Conservation (phyloP, 2,797 vertebrate species). For the Podarcis siculus region DNA sequence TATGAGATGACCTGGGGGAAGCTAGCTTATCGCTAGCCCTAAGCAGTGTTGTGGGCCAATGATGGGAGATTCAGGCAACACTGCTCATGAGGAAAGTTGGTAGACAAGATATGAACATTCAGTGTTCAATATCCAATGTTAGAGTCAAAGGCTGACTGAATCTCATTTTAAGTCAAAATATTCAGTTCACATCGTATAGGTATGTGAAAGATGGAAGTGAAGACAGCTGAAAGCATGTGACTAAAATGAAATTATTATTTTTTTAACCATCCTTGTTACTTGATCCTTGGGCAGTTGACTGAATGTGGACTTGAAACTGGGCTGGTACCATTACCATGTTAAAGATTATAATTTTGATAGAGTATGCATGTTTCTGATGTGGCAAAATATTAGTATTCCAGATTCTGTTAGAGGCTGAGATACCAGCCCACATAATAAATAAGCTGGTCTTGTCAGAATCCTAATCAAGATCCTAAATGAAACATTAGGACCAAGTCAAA, state of each 20-base stretch:
- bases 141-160: neutral
- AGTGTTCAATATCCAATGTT: too few species aligned
- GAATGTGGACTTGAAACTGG: neutral
- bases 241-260: too few species aligned
- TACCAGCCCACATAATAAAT: neutral
- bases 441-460: neutral
- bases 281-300: neutral
- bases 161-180: neutral
- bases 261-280: too few species aligned
- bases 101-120: neutral
- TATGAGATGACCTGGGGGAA: neutral
- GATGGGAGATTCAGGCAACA: neutral
- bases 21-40: neutral
- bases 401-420: neutral
- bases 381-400: neutral
- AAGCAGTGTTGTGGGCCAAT: too few species aligned
- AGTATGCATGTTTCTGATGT: neutral
- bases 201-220: neutral
- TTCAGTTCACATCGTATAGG: neutral
- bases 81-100: neutral
- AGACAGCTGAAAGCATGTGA: neutral
- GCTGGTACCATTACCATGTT: neutral
- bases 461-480: neutral
- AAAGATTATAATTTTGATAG: neutral
- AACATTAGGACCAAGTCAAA: neutral